Evolutionary conservation across 92 coral and sea anemone genomes (phyloP).

Genomic region (Heteractis magnifica): DNA sequence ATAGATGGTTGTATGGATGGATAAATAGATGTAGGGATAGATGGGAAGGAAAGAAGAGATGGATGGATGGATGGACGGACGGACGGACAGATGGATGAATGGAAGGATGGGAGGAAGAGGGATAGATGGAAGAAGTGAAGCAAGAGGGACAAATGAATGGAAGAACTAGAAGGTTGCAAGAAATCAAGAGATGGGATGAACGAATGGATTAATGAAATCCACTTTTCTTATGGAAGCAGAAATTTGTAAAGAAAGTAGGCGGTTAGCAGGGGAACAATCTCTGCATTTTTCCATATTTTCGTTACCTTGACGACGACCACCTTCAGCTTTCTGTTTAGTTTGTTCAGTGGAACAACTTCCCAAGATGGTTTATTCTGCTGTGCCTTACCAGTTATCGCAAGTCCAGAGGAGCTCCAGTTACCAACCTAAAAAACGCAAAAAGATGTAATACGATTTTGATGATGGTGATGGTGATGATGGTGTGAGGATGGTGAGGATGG

Average conservation of each 20-base stretch:
- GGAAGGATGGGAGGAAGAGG: background rate
- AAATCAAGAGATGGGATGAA: background rate
- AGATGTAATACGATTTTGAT: too few relatives aligned
- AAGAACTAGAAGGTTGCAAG: background rate
- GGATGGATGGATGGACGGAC: background rate
- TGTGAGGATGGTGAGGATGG: too few relatives aligned
- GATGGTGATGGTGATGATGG: too few relatives aligned
- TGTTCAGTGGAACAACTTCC: conserved; percentile 51
- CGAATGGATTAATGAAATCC: background rate
- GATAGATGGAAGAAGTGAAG: background rate
- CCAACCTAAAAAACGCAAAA: conserved; percentile 29
- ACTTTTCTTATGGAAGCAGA: too few relatives aligned
- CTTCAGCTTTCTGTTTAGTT: conserved; percentile 51
- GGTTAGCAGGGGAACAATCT: too few relatives aligned
- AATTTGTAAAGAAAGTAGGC: too few relatives aligned
- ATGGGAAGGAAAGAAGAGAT: background rate
- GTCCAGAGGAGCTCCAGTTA: conserved; percentile 40
- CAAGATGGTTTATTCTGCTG: conserved; percentile 30
- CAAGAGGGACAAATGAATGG: background rate
- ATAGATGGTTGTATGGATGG: background rate
- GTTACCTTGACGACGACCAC: conserved; percentile 54
- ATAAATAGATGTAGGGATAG: background rate
- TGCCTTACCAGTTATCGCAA: background rate
- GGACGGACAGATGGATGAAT: background rate
- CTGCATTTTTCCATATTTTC: background rate